These are phyloP conservation scores for Rhea pennata DNA, from an alignment of 2,113 vertebrate species.

Conservation along the genomic window DNA sequence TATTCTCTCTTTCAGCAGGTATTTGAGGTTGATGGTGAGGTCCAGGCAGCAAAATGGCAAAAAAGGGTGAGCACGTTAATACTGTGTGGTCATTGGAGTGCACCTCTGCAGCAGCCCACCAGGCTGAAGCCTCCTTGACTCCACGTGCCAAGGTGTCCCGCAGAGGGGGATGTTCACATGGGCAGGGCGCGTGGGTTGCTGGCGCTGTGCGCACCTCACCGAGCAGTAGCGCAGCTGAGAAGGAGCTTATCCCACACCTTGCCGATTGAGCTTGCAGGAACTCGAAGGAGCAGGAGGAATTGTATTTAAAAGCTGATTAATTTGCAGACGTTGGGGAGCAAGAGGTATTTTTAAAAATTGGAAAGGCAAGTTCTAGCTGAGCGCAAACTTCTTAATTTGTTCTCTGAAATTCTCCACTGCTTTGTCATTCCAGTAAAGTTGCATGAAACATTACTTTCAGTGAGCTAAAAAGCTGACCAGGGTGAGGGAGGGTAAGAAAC, in stretches of 20 bases:
- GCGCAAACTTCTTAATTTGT: background rate
- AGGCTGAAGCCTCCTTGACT: background rate
- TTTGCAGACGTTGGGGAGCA: background rate
- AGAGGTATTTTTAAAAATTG: background rate
- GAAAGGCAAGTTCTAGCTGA: constrained; percentile 1
- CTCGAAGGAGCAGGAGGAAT: background rate
- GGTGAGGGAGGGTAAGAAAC: background rate
- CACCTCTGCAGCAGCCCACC: background rate
- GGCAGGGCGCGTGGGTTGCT: rapidly evolving
- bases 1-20: background rate
- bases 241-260: background rate
- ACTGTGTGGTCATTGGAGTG: background rate
- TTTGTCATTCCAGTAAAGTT: background rate
- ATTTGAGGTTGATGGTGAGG: background rate
- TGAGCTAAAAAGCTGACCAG: background rate
- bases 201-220: background rate
- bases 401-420: background rate
- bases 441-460: background rate
- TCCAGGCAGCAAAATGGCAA: background rate
- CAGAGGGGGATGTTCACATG: background rate
- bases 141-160: background rate
- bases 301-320: background rate
- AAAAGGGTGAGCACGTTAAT: background rate
- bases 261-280: rapidly evolving
- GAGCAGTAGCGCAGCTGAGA: background rate